Conservation (phyloP, 2,113 vertebrate genomes). For the Anser brachyrhynchus region DNA sequence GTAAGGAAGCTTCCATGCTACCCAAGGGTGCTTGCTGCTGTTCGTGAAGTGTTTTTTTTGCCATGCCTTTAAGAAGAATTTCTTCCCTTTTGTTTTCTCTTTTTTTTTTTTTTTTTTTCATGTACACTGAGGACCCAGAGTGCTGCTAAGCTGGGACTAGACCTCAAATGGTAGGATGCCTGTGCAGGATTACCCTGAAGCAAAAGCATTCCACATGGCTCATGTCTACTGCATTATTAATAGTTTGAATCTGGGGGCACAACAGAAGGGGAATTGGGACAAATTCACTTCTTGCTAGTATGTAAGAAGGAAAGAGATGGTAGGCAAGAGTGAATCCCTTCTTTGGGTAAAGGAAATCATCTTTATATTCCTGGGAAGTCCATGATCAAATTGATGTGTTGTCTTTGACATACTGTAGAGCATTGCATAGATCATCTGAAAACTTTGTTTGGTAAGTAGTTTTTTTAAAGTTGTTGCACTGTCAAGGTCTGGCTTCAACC, state of each 20-base stretch:
- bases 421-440: background rate
- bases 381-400: background rate
- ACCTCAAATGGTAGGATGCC: background rate
- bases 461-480: background rate
- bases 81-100: background rate
- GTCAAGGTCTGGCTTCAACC: background rate
- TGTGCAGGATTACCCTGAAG: background rate
- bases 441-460: background rate
- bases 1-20: background rate
- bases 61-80: background rate
- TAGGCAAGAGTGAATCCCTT: background rate
- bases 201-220: fast-evolving
- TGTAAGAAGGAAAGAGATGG: background rate
- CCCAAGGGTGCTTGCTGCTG: background rate
- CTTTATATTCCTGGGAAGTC: background rate
- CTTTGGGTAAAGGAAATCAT: background rate
- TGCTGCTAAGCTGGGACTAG: background rate
- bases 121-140: background rate
- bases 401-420: background rate
- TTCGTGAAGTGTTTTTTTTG: background rate
- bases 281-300: background rate
- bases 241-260: background rate
- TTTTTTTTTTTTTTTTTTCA: background rate
- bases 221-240: background rate
- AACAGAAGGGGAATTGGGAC: background rate